Evolutionary conservation across 2,113 vertebrate genomes (phyloP).

Genomic region (Pleuronectes platessa): DNA sequence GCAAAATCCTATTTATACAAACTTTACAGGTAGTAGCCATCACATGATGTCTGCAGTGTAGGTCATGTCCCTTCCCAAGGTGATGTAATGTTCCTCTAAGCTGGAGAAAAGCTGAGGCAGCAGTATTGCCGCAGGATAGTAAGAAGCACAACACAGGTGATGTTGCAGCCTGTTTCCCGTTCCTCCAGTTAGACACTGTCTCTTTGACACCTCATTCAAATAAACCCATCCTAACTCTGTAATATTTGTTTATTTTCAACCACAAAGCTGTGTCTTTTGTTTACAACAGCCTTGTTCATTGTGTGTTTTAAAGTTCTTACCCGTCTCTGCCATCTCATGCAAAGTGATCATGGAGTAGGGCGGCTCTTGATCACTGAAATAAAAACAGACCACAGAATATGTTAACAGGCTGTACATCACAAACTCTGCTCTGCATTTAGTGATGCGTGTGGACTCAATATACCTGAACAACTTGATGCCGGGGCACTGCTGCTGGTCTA

Average conservation of each 20-base stretch:
- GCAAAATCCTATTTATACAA: background rate
- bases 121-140: background rate
- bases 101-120: slow-evolving; percentile 23
- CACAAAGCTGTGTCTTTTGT: background rate
- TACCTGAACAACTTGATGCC: background rate
- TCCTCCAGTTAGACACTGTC: background rate
- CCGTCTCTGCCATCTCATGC: slow-evolving; percentile 99
- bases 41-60: slow-evolving; percentile 5
- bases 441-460: background rate
- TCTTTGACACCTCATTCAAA: background rate
- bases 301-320: slow-evolving; percentile 76
- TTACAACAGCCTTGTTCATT: background rate
- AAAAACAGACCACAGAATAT: slow-evolving; percentile 44
- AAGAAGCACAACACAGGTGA: background rate
- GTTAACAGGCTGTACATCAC: background rate
- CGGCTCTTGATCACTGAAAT: slow-evolving; percentile 98
- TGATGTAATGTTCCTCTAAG: background rate
- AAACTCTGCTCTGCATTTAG: background rate
- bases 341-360: slow-evolving; percentile 99
- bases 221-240: background rate
- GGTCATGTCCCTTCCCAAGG: background rate
- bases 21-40: background rate
- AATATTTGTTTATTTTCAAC: background rate
- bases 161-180: background rate
- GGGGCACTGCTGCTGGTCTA: background rate